phyloP scores from a whole-genome alignment of 1,140 invertebrate species.

The Caligus rogercresseyi region DNA sequence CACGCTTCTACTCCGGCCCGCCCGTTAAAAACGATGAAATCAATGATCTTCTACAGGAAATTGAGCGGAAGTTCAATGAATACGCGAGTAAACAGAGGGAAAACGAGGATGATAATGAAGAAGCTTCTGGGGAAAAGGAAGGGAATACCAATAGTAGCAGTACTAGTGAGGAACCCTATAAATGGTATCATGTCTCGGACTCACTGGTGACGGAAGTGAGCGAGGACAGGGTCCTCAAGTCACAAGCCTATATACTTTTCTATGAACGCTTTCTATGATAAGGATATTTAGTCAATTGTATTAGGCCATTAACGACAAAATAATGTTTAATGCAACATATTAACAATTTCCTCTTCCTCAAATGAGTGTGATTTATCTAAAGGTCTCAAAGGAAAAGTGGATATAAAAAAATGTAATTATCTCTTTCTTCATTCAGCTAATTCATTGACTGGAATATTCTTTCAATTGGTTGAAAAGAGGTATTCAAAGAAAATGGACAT shows the following conservation, averaged over 20 bases:
- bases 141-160: background rate
- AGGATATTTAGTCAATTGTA: background rate
- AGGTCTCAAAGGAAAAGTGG: too few species aligned
- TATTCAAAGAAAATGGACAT: too few species aligned
- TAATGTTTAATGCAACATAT: too few species aligned
- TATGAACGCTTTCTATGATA: conserved; percentile 59
- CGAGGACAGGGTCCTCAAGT: conserved; percentile 57
- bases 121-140: background rate
- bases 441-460: too few species aligned
- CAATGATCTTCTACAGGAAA: conserved; percentile 6
- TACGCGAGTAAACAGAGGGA: background rate
- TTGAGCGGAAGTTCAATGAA: conserved; percentile 4
- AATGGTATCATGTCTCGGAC: conserved; percentile 86
- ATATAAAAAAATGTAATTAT: too few species aligned
- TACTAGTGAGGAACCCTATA: background rate
- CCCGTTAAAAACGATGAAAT: conserved; percentile 21
- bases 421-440: too few species aligned
- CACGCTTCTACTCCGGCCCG: conserved; percentile 11
- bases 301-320: too few species aligned
- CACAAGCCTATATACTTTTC: conserved; percentile 90
- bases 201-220: conserved; percentile 55
- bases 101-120: background rate
- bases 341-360: too few species aligned
- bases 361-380: too few species aligned
- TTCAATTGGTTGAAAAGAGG: too few species aligned